Conservation (phyloP, 2,113 vertebrate genomes). For the Sprattus sprattus region DNA sequence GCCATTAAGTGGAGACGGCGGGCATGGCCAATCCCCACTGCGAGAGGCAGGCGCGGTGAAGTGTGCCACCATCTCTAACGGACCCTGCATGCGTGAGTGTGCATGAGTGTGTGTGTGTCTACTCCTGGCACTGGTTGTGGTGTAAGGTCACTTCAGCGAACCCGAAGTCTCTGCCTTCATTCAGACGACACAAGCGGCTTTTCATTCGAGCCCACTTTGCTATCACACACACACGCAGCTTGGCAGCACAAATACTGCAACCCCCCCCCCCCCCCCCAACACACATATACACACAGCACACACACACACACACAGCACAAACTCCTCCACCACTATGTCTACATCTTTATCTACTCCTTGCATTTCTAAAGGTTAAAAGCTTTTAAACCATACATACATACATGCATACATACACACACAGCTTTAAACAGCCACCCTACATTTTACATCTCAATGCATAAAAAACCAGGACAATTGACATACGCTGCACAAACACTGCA, state of each 20-base stretch:
- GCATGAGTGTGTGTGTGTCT: slow-evolving; percentile 21
- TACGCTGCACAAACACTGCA: not conserved
- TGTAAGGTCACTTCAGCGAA: slow-evolving; percentile 38
- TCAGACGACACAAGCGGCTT: not conserved
- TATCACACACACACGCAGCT: not conserved
- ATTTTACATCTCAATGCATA: not conserved
- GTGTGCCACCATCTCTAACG: not conserved
- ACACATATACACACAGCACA: slow-evolving; percentile 12
- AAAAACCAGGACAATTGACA: not conserved
- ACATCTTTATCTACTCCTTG: too few relatives aligned
- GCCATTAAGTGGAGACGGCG: slow-evolving; percentile 26
- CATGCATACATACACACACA: not conserved
- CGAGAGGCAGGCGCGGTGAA: not conserved
- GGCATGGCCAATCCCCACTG: not conserved
- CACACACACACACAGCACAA: not conserved
- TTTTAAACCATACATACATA: not conserved
- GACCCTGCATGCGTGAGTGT: slow-evolving; percentile 21
- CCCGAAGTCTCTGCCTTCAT: not conserved
- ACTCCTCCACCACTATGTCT: not conserved
- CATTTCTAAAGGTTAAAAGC: not conserved
- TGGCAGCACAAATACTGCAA: too few relatives aligned
- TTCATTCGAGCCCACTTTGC: not conserved
- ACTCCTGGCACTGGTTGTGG: slow-evolving; percentile 30
- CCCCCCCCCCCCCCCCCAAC: too few relatives aligned
- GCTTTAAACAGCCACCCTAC: not conserved